Conservation (phyloP, 2,113 vertebrate species). For the Passer domesticus region DNA sequence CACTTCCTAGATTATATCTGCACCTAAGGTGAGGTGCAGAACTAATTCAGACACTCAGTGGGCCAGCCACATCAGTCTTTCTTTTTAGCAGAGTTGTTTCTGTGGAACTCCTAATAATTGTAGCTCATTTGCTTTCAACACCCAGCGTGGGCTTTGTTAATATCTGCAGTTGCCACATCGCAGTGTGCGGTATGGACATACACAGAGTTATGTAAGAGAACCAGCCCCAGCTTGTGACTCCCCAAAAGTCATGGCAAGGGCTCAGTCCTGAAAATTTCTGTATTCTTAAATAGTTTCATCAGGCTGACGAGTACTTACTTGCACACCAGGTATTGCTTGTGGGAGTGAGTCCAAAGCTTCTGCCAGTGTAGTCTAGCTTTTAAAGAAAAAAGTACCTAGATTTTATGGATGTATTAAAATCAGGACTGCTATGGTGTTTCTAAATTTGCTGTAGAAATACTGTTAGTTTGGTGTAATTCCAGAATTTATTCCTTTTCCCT, state of each 20-base stretch:
- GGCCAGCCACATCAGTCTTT: not conserved
- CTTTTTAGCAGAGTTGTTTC: not conserved
- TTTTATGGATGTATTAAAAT: not conserved
- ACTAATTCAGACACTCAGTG: not conserved
- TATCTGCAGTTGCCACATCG: not conserved
- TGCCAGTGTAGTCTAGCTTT: not conserved
- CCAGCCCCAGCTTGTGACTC: conserved; percentile 2
- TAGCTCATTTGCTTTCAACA: not conserved
- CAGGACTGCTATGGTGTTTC: not conserved
- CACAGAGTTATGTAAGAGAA: not conserved
- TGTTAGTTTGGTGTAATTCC: not conserved
- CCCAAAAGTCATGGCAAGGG: not conserved
- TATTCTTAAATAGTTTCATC: not conserved
- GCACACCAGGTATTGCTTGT: not conserved
- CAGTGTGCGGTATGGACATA: not conserved
- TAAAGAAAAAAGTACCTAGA: not conserved
- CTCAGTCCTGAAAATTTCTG: not conserved
- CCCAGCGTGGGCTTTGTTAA: not conserved
- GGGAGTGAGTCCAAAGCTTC: not conserved
- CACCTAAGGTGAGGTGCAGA: not conserved
- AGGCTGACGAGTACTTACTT: not conserved
- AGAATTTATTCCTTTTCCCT: not conserved
- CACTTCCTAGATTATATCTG: not conserved
- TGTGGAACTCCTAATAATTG: not conserved
- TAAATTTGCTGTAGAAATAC: not conserved